Base-by-base conservation (phyloP, 2,113 vertebrate species). In the Actenoides lindsayi region DNA sequence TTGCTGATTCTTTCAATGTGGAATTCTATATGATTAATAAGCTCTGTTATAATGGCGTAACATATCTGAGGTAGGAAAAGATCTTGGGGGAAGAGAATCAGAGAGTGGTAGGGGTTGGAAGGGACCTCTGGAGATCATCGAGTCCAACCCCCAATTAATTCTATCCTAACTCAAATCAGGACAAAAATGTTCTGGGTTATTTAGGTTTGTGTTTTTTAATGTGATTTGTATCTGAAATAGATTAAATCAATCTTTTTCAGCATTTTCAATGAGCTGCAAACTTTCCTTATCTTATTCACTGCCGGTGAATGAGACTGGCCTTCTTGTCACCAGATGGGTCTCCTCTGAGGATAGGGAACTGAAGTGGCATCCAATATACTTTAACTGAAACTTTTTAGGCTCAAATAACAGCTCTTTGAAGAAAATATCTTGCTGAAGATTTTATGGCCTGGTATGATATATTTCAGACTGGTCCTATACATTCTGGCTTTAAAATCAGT, bases 11-110 rank as follows among this genome's bases (percentile, higher is more conserved):
- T 48, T 42, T 27, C 2, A 12, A 13, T 5, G 31, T 11, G 59
- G 13, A 24, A 88, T 65, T 37, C 57, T 23, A 1, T 24, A 0
- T 16, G 59, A 46, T 3, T 5, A 39, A 2, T n/a, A 2, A 28
- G 25, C 21, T 83, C 63, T 68, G 39, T 63, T 17, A 4, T 2
- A 5, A 13, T 0, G 4, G 67, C 16, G 4, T 4, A 41, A 53
- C 8, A 1, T 13, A n/a, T 6, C 54, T 17, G 76, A 63, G 73
- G 3, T 0, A 11, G 60, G 51, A 42, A 46, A n/a, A 44, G 35
- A 39, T 3, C 28, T 24, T 2, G 31, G 48, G 23, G 23, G 48
- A 50, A 24, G 50, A 51, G 50, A 19, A 51, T 51, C 50, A 51
- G 23, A 50, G 48, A 25, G 25, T 13, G 50, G 50, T 19, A 25